Evolutionary conservation across 2,888 invertebrate species (phyloP).

Genomic region (Luperina testacea): DNA sequence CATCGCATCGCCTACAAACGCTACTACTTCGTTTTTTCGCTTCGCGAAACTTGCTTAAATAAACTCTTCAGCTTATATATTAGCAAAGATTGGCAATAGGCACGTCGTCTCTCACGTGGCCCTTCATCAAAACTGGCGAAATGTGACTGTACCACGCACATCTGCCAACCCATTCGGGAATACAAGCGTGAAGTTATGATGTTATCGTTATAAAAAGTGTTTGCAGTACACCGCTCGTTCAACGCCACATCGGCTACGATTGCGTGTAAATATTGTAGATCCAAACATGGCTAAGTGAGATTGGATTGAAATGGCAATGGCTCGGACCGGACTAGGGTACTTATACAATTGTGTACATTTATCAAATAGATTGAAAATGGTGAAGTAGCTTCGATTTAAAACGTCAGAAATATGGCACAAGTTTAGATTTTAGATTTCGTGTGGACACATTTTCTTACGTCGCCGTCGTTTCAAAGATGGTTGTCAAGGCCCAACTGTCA

Average conservation of each 20-base stretch:
- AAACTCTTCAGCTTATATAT: too few relatives aligned
- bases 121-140: neutral
- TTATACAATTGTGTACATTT: slow-evolving; percentile 25
- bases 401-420: neutral
- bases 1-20: too few relatives aligned
- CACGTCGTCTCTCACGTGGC: neutral
- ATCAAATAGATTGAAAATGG: slow-evolving; percentile 27
- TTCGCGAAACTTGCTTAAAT: too few relatives aligned
- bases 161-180: neutral
- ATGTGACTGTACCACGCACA: neutral
- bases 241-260: slow-evolving; percentile 35
- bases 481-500: neutral
- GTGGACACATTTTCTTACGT: neutral
- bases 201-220: slow-evolving; percentile 38
- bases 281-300: slow-evolving; percentile 42
- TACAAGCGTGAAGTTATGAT: neutral
- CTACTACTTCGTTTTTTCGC: too few relatives aligned
- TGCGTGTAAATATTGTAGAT: slow-evolving; percentile 55
- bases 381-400: neutral
- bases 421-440: neutral
- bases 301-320: slow-evolving; percentile 37
- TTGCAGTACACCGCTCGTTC: slow-evolving; percentile 15
- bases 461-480: neutral
- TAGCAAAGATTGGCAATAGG: neutral
- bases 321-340: neutral